phyloP scores from a whole-genome alignment of 64 coral and sea anemone genomes.

The Pocillopora verrucosa region DNA sequence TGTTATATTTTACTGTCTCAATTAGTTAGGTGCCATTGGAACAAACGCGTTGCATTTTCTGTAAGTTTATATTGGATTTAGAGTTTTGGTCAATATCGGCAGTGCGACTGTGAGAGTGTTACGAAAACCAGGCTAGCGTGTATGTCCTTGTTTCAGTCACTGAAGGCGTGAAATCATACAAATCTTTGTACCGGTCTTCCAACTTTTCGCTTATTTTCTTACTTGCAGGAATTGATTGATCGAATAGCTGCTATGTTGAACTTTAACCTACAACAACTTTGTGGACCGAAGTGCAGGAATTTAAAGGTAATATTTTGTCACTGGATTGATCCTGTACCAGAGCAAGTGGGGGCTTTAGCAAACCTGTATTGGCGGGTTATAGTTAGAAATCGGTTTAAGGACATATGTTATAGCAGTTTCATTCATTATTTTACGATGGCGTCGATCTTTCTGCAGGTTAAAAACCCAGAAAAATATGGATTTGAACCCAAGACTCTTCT shows the following conservation, averaged over 20 bases:
- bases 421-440: not conserved
- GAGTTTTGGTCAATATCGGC: too few relatives aligned
- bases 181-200: not conserved
- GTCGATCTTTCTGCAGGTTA: slow-evolving; percentile 61
- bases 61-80: too few relatives aligned
- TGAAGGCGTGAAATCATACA: too few relatives aligned
- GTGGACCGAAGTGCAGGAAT: slow-evolving; percentile 94
- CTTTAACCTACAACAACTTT: slow-evolving; percentile 93
- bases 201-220: not conserved
- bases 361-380: too few relatives aligned
- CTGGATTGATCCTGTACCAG: not conserved
- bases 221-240: slow-evolving; percentile 88
- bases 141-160: too few relatives aligned
- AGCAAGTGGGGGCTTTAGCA: not conserved
- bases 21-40: too few relatives aligned
- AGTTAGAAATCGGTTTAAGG: too few relatives aligned
- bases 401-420: too few relatives aligned
- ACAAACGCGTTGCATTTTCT: too few relatives aligned
- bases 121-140: too few relatives aligned
- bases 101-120: too few relatives aligned
- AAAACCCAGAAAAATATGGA: slow-evolving; percentile 96
- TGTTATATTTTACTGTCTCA: too few relatives aligned
- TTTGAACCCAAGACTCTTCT: slow-evolving; percentile 93
- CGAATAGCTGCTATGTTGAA: slow-evolving; percentile 98
- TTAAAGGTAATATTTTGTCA: slow-evolving; percentile 66